A percentile compares a stretch with the other conserved stretches of the same genome.
Evolutionary conservation across 2,113 vertebrate genomes (phyloP).

Genomic region (Ivindomyrus marchei): DNA sequence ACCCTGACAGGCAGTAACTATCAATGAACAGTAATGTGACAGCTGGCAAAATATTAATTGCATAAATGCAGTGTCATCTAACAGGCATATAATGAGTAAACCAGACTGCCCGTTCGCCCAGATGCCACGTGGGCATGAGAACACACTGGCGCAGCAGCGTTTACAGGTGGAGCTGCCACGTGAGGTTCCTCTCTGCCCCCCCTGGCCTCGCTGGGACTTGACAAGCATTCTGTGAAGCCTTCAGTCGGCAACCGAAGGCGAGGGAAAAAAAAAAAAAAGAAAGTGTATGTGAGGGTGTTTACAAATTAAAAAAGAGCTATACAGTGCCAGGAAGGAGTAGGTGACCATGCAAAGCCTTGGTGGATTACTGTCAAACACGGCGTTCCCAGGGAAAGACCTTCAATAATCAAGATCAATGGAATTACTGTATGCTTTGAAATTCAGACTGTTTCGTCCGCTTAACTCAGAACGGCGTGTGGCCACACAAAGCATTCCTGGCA

Average conservation of each 20-base stretch:
- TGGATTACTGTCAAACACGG: conserved; percentile 12
- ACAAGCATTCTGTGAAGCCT: background rate
- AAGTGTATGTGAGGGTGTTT: background rate
- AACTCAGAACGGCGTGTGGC: background rate
- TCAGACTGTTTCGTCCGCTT: background rate
- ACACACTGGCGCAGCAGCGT: background rate
- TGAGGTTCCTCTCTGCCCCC: background rate
- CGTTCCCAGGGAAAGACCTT: background rate
- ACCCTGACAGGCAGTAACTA: background rate
- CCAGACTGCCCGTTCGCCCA: background rate
- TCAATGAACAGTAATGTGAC: background rate
- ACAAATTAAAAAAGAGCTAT: background rate
- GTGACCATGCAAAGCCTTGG: background rate
- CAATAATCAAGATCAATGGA: conserved; percentile 13
- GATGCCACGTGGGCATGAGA: background rate
- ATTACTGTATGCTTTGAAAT: conserved; percentile 10
- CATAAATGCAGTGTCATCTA: background rate
- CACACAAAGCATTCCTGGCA: conserved; percentile 4
- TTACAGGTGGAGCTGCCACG: background rate
- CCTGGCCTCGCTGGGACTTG: background rate
- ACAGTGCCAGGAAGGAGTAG: background rate
- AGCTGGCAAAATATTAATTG: background rate
- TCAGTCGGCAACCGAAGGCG: background rate
- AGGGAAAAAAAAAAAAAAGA: background rate
- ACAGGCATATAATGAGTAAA: background rate